phyloP scores from a whole-genome alignment of 2,113 vertebrate genomes.

The Callocephalon fimbriatum region DNA sequence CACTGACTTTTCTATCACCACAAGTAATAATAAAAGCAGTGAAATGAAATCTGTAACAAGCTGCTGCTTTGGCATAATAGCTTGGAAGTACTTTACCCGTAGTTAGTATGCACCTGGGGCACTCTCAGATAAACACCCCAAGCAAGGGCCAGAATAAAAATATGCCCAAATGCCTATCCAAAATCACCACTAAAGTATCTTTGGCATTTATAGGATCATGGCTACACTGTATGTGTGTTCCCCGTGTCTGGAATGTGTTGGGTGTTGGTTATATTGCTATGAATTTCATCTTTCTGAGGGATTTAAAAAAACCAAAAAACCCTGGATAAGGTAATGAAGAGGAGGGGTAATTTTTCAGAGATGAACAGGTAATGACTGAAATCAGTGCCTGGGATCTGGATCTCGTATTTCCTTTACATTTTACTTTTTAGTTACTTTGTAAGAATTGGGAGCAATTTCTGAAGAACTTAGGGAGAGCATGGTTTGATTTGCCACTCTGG shows the following conservation, averaged over 20 bases:
- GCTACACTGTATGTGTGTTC: neutral
- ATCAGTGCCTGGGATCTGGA: neutral
- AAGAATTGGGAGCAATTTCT: neutral
- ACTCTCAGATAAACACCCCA: neutral
- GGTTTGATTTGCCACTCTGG: neutral
- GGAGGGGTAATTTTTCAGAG: neutral
- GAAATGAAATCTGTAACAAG: slow-evolving; percentile 12
- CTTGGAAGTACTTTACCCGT: slow-evolving; percentile 20
- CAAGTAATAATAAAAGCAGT: neutral
- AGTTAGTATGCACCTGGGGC: slow-evolving; percentile 42
- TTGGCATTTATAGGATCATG: neutral
- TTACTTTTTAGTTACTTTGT: neutral
- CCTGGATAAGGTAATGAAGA: neutral
- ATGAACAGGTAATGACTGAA: neutral
- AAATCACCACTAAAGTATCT: neutral
- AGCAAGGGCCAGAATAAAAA: neutral
- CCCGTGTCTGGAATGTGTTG: neutral
- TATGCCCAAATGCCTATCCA: neutral
- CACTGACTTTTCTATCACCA: neutral
- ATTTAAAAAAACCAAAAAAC: neutral
- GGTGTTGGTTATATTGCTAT: neutral
- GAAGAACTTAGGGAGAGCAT: rapidly evolving
- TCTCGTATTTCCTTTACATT: neutral
- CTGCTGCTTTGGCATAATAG: slow-evolving; percentile 34
- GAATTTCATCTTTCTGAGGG: neutral